Evolutionary conservation across 2,113 vertebrate genomes (phyloP).

Genomic region (Oryzias javanicus): DNA sequence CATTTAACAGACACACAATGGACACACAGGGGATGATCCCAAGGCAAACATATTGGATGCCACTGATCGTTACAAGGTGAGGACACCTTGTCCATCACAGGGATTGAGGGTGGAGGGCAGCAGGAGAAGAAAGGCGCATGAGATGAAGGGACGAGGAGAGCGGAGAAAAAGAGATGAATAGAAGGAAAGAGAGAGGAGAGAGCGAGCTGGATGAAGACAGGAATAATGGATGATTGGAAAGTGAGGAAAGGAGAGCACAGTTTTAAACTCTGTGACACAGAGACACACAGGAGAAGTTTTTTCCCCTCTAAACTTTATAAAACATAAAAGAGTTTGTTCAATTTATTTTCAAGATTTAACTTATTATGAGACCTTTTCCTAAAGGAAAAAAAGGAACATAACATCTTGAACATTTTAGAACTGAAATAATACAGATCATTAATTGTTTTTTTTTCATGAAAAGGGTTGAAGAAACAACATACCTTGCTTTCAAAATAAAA

Average conservation of each 20-base stretch:
- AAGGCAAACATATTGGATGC: slow-evolving; percentile 71
- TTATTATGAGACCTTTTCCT: no score
- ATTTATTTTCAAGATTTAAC: no score
- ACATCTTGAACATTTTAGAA: no score
- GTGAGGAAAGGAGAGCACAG: slow-evolving; percentile 33
- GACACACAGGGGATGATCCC: slow-evolving; percentile 64
- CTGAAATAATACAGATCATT: no score
- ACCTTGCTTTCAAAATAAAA: not conserved
- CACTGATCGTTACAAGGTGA: slow-evolving; percentile 65
- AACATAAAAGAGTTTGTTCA: no score
- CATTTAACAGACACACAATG: slow-evolving; percentile 67
- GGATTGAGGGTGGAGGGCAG: slow-evolving; percentile 16
- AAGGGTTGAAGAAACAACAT: no score
- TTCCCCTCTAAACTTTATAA: no score
- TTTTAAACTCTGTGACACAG: slow-evolving; percentile 17
- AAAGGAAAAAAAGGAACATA: no score
- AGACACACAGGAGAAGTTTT: not conserved
- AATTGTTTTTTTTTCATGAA: no score
- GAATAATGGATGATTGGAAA: slow-evolving; percentile 27
- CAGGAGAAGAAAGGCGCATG: slow-evolving; percentile 14
- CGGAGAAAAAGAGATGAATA: slow-evolving; percentile 19
- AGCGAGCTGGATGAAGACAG: slow-evolving; percentile 11
- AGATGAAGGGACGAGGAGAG: slow-evolving; percentile 7
- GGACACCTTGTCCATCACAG: slow-evolving; percentile 58
- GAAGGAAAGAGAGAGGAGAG: slow-evolving; percentile 8